Conservation (phyloP, 2,797 vertebrate species). For the Oophaga sylvatica region DNA sequence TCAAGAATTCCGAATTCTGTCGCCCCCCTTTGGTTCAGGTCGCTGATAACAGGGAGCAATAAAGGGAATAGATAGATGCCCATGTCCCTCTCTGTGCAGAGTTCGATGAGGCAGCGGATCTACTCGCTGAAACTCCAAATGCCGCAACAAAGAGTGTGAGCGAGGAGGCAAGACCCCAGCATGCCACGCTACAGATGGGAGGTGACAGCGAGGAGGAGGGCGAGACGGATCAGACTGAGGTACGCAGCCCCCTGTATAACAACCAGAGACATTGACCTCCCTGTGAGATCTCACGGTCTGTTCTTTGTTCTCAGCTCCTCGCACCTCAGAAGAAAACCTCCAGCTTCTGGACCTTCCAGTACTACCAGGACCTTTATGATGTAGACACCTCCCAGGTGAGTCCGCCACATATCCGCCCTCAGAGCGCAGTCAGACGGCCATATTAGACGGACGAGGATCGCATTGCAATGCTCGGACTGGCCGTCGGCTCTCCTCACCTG, state of each 20-base stretch:
- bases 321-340: constrained; percentile 74
- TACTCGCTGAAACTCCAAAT: constrained; percentile 76
- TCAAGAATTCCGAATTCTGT: too few species aligned
- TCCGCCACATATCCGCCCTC: background rate
- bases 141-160: constrained; percentile 74
- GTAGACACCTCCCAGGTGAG: constrained; percentile 86
- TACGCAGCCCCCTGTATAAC: constrained; percentile 58
- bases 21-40: background rate
- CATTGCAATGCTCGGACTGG: too few species aligned
- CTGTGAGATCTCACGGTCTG: background rate
- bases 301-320: constrained; percentile 72
- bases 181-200: constrained; percentile 60
- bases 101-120: constrained; percentile 81
- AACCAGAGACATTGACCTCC: background rate
- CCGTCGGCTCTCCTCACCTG: too few species aligned
- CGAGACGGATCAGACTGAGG: constrained; percentile 77
- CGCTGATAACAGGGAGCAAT: background rate
- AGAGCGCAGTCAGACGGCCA: too few species aligned
- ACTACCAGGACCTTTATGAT: constrained; percentile 88
- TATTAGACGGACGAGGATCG: too few species aligned
- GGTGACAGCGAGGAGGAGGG: constrained; percentile 61
- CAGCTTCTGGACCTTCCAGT: constrained; percentile 88
- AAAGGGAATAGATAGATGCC: background rate
- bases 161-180: constrained; percentile 57
- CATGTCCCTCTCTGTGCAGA: constrained; percentile 68